phyloP scores from a whole-genome alignment of 1,140 invertebrate genomes.

The Hesperophylax magnus region DNA sequence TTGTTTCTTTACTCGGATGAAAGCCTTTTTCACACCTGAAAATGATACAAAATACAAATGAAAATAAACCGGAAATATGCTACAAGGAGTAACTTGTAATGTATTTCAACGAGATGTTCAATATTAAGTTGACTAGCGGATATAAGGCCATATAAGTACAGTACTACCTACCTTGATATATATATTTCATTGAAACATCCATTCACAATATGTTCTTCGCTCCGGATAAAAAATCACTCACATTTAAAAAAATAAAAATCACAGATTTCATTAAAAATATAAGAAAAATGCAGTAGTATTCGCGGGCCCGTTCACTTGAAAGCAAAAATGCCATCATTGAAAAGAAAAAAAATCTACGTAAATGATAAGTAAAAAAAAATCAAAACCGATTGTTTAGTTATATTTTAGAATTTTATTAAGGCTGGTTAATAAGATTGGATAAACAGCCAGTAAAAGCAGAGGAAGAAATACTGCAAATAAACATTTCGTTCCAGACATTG shows the following conservation, averaged over 20 bases:
- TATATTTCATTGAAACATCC: constrained; percentile 60
- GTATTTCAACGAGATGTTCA: not conserved
- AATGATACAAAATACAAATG: constrained; percentile 23
- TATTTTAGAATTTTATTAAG: no score
- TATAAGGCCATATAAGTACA: not conserved
- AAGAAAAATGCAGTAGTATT: constrained; percentile 18
- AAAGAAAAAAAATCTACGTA: not conserved
- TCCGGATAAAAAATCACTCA: constrained; percentile 56
- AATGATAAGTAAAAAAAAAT: no score
- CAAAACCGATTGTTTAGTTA: no score
- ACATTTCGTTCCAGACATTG: constrained; percentile 60
- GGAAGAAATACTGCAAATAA: constrained; percentile 68
- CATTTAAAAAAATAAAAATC: constrained; percentile 11
- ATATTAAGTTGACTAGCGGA: not conserved
- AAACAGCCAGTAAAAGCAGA: constrained; percentile 55
- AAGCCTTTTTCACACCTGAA: constrained; percentile 32
- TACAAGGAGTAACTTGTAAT: not conserved
- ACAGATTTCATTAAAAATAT: constrained; percentile 17
- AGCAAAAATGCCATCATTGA: not conserved
- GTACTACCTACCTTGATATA: constrained; percentile 62
- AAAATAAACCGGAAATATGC: not conserved
- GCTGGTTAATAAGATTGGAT: not conserved
- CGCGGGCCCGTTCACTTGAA: constrained; percentile 27
- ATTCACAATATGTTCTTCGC: constrained; percentile 68
- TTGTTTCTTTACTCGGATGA: constrained; percentile 24